Base-by-base conservation (phyloP, 2,797 vertebrate species). In the Sparus aurata region DNA sequence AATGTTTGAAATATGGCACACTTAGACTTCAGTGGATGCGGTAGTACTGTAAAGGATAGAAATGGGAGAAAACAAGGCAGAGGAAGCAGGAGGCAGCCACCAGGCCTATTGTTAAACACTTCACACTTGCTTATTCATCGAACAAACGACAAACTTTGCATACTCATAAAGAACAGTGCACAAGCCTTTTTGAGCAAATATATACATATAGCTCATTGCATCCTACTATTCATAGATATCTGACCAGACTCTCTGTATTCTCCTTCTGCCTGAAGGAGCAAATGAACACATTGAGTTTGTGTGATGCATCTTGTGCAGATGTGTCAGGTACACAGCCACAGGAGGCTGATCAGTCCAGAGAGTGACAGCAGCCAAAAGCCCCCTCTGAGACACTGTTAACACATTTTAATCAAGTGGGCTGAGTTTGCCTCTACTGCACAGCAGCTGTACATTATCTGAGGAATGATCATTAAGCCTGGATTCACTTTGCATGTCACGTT, bases 1-100 rank as follows among this genome's bases (percentile, higher is more conserved):
- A 58, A 25, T 69, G 77, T 88, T 90, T 85, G 76, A 88, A 89
- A 84, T 79, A 69, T 60, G 70, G 80, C 59, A 34, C 55, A 38
- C 58, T 63, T 69, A 67, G 77, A 16, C 73, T 64, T 80, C 41
- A 81, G 55, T 38, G 38, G 38, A 38, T 38, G 38, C 38, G 38
- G 38, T 73, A 60, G 72, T 34, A 72, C 43, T 9, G 59, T 53
- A 59, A 80, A 71, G 72, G 78, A 75, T 70, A 38, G 38, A 38
- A 62, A 43, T 71, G 78, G 41, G 60, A 61, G 55, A 69, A 38
- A 62, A 70, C 23, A 52, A 69, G 47, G 71, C 38, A 25, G 17
- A 50, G 57, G 47, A 45, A 50, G 15, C 20, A 71, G 58, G 66
- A 83, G 53, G 64, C 71, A 52, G 69, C 76, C 53, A 75, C 49